Evolutionary conservation across 2,797 vertebrate genomes (phyloP).

Genomic region (Rallus crepitans): DNA sequence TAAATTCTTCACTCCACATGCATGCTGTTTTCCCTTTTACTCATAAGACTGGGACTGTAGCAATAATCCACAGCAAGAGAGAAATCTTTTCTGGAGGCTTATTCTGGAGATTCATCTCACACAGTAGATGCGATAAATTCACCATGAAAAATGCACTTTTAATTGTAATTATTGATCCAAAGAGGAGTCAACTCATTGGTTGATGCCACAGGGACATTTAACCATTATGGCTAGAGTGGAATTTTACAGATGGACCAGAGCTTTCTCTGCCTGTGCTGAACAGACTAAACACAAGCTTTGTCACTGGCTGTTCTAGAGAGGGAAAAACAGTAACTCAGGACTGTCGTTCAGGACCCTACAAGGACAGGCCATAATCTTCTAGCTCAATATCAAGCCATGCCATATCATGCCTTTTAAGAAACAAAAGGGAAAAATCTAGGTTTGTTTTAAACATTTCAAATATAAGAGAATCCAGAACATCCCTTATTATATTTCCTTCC

Average conservation of each 20-base stretch:
- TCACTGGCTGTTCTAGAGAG: not conserved
- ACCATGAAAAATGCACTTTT: not conserved
- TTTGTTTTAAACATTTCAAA: not conserved
- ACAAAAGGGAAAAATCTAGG: not conserved
- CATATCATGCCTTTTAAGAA: not conserved
- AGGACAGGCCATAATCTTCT: not conserved
- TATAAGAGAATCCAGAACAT: not conserved
- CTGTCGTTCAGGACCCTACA: not conserved
- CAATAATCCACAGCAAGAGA: not conserved
- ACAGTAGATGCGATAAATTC: not conserved
- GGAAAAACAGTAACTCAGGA: not conserved
- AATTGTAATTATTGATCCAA: not conserved
- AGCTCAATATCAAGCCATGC: not conserved
- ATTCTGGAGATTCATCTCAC: not conserved
- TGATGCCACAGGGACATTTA: not conserved
- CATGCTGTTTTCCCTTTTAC: not conserved
- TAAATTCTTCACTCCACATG: not conserved
- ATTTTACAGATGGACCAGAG: not conserved
- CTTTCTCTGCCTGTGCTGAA: not conserved
- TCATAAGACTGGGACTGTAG: not conserved
- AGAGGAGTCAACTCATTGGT: not conserved
- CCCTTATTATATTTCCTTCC: not conserved
- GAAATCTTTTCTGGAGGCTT: not conserved
- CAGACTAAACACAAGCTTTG: not conserved
- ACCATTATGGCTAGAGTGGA: not conserved